These are phyloP conservation scores for Asarcornis scutulata DNA, from an alignment of 2,113 vertebrate genomes.

Conservation along the genomic window DNA sequence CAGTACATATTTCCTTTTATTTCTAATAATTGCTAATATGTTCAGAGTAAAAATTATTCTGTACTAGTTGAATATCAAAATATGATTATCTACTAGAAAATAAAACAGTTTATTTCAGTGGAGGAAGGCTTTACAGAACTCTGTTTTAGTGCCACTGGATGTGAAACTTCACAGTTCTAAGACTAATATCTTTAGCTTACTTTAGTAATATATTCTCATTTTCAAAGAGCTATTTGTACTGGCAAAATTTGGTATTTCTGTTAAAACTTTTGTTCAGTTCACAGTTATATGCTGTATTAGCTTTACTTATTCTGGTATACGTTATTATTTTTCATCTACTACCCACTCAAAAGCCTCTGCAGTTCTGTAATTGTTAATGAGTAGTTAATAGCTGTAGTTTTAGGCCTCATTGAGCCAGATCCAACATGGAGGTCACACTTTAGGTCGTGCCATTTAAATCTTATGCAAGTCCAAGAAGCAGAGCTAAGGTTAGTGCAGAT, in stretches of 20 bases:
- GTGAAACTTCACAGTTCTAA: neutral
- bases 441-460: neutral
- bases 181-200: neutral
- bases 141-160: neutral
- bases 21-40: slow-evolving; percentile 43
- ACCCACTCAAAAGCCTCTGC: neutral
- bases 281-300: neutral
- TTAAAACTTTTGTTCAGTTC: slow-evolving; percentile 4
- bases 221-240: neutral
- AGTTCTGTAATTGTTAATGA: neutral
- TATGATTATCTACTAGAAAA: slow-evolving; percentile 34
- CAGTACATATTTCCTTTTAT: neutral
- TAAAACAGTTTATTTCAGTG: slow-evolving; percentile 30
- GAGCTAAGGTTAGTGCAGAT: neutral
- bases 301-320: neutral
- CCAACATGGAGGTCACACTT: neutral
- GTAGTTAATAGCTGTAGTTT: neutral
- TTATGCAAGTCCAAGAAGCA: neutral
- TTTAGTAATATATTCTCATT: neutral
- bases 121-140: slow-evolving; percentile 15
- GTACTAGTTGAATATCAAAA: slow-evolving; percentile 36
- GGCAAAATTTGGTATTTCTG: neutral
- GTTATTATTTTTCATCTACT: slow-evolving; percentile 10
- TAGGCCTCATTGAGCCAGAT: neutral
- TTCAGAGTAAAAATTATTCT: slow-evolving; percentile 58